phyloP scores from a whole-genome alignment of 2,797 vertebrate genomes.

The Gymnodraco acuticeps region DNA sequence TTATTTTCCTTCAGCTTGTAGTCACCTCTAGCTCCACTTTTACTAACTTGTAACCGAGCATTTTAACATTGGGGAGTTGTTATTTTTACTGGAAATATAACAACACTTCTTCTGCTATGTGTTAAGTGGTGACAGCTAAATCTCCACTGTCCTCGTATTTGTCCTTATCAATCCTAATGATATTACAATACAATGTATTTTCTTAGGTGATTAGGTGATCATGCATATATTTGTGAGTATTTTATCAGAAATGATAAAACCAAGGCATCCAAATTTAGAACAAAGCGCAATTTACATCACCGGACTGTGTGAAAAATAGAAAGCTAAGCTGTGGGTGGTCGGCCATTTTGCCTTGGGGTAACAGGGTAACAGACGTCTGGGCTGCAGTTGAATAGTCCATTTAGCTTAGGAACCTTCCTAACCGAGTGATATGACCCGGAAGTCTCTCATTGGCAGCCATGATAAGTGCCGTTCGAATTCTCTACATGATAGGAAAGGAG shows the following conservation, averaged over 20 bases:
- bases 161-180: background rate
- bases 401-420: too few species aligned
- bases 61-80: background rate
- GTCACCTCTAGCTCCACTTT: too few species aligned
- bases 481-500: too few species aligned
- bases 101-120: background rate
- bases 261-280: slow-evolving; percentile 5
- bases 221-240: background rate
- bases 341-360: slow-evolving; percentile 40
- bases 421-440: too few species aligned
- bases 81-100: background rate
- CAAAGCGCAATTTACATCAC: slow-evolving; percentile 36
- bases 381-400: too few species aligned
- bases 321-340: slow-evolving; percentile 64
- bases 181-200: background rate
- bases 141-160: background rate
- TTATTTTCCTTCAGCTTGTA: too few species aligned
- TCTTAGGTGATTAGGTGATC: too few species aligned
- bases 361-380: slow-evolving; percentile 46
- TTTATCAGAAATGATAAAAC: slow-evolving; percentile 1
- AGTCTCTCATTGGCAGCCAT: too few species aligned
- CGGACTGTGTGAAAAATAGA: slow-evolving; percentile 22
- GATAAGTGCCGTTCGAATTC: too few species aligned
- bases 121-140: background rate
- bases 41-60: background rate